Base-by-base conservation (phyloP, 1,140 invertebrate species). In the Hycleus phaleratus region DNA sequence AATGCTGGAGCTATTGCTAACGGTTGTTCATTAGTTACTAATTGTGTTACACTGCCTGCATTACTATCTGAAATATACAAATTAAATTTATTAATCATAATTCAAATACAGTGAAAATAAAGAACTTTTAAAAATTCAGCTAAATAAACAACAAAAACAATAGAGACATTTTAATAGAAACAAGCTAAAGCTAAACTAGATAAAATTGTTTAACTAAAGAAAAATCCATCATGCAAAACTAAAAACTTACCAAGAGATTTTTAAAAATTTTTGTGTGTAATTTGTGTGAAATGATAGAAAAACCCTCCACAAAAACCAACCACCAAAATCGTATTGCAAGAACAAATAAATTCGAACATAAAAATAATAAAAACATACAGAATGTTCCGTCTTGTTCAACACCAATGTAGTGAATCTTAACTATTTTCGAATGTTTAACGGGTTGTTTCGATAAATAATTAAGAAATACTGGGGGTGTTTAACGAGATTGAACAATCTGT, bases 1-100 rank as follows among this genome's bases (percentile, higher is more conserved):
- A 62, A 44, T 7, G 66, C 62, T 24, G 78, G 75, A 59, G 77
- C 74, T 38, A 81, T 79, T 48, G 81, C 81, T 59, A 84, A 50
- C 12, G 82, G 82, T 53, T 81, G 75, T 74, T 84, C 82, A 62
- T 81, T 84, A 56, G 77, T 76, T 50, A 84, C 80, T 56, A 85
- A 73, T 62, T 83, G 80, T 53, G 80, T 81, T 69, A 83, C 75
- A 69, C 82, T 84, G 72, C 81, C 83, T 53, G 81, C 78, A 64
- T 82, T 83, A 71, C 80, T 83, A 71, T 78, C 80, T 81, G 79
- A 63, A 75, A 74, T 18, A 18, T 2, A 18, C 18, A 18, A 18
- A 18, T 18, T 18, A 18, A 18, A 18, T 18, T 1, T 18, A 18
- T 18, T 18, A 18, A 18, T 42, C 43, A 26, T 7, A 52, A 40